Base-by-base conservation (phyloP, 2,888 invertebrate genomes). In the Thelaira solivaga region DNA sequence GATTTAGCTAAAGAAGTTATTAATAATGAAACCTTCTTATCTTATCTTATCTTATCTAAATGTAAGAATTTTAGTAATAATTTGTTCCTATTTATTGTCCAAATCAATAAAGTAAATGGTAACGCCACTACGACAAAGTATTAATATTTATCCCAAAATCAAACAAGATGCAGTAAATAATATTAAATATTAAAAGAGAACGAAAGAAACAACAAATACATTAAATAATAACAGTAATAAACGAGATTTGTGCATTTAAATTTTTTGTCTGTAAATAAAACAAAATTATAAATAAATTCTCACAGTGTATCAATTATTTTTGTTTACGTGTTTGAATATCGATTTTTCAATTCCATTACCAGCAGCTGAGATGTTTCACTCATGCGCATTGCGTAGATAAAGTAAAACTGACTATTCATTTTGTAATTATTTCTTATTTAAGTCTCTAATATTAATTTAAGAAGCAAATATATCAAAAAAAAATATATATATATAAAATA, bases 1-100 rank as follows among this genome's bases (percentile, higher is more conserved):
- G 72, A 64, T 55, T 43, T 59, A 41, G 49, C 11, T 65, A 59
- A 6, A 67, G 29, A 49, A 29, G 24, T 34, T 43, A 26, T 36
- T 26, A 57, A 18, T n/a, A 59, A 51, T 24, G 6, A 64, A 45
- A 45, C 13, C 39, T 43, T 22, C 61, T 69, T 72, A 71, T 45
- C 29, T 41, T 39, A 59, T 65, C n/a, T n/a, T n/a, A n/a, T n/a
- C n/a, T n/a, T n/a, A n/a, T n/a, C n/a, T 74, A 39, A 67, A 29
- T 67, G 13, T 73, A 77, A 61, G 81, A 80, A 68, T 82, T 82
- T 84, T 86, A 86, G 85, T 80, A 79, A 81, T 83, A 82, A 82
- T 86, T 83, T 87, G 86, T 86, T 86, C 86, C 86, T 86, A 86
- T 87, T 87, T 86, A 86, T 86, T 86, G 82, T 82, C 82, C 61